phyloP scores from a whole-genome alignment of 2,888 invertebrate species.

The Stenodera caucasica region DNA sequence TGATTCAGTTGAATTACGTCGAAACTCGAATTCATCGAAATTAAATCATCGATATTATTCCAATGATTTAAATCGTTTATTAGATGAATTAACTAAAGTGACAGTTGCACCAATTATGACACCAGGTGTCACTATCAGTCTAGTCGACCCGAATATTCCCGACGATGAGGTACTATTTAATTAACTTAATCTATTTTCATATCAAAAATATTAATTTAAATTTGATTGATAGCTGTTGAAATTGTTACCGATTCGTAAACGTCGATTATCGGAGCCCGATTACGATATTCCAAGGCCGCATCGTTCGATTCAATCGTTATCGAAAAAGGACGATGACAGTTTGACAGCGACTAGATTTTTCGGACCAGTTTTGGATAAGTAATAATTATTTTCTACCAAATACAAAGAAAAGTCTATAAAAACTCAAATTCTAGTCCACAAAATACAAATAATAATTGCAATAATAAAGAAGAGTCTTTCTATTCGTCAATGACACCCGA shows the following conservation, averaged over 20 bases:
- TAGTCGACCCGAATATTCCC: constrained; percentile 42
- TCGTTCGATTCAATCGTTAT: constrained; percentile 44
- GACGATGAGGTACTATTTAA: constrained; percentile 47
- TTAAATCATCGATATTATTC: constrained; percentile 38
- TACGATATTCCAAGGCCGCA: constrained; percentile 58
- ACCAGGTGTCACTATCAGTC: constrained; percentile 51
- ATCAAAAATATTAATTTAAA: not conserved
- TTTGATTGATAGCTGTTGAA: constrained; percentile 46
- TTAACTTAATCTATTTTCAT: not conserved
- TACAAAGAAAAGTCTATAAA: constrained; percentile 24
- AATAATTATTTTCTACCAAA: constrained; percentile 26
- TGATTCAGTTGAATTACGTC: constrained; percentile 33
- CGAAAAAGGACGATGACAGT: constrained; percentile 35
- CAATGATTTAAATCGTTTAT: constrained; percentile 49
- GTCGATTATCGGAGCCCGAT: constrained; percentile 54
- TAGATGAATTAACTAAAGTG: constrained; percentile 53
- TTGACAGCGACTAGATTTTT: constrained; percentile 52
- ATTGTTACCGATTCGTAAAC: constrained; percentile 44
- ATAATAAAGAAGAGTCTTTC: constrained; percentile 12
- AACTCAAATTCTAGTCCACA: not conserved
- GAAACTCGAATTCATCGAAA: constrained; percentile 10
- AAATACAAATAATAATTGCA: too few relatives aligned
- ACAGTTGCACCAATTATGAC: constrained; percentile 52
- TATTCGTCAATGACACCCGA: constrained; percentile 51
- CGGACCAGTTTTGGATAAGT: constrained; percentile 43